A percentile compares a stretch with the other conserved stretches of the same genome.
Evolutionary conservation across 2,888 invertebrate genomes (phyloP).

Genomic region (Pterobdella sp.): DNA sequence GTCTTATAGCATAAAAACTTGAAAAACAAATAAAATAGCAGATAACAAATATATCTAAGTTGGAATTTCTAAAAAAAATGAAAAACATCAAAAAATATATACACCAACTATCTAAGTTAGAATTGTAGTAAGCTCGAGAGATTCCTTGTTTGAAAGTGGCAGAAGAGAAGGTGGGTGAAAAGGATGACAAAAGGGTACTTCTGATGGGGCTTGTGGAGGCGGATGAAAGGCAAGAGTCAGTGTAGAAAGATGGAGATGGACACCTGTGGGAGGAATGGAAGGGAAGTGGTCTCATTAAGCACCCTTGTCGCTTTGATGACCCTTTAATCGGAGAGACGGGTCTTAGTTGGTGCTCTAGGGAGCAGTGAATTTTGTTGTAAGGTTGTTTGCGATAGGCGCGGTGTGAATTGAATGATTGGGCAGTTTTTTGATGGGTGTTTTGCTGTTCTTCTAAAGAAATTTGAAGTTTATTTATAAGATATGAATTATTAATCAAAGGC

Average conservation of each 20-base stretch:
- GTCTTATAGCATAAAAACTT: neutral
- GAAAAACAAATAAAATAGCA: neutral
- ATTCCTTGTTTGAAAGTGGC: neutral
- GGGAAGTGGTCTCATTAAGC: slow-evolving; percentile 23
- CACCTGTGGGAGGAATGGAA: neutral
- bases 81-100: neutral
- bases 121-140: slow-evolving; percentile 2
- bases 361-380: slow-evolving; percentile 1
- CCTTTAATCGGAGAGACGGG: slow-evolving; percentile 23
- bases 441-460: slow-evolving; percentile 3
- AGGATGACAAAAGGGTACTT: neutral
- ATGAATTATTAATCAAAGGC: neutral
- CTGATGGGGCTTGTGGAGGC: slow-evolving; percentile 25
- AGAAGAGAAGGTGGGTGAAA: slow-evolving; percentile 12
- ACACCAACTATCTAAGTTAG: neutral
- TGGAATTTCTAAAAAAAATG: neutral
- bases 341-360: slow-evolving; percentile 13
- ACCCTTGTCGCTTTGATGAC: slow-evolving; percentile 12
- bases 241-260: slow-evolving; percentile 12
- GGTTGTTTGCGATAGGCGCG: neutral
- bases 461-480: neutral
- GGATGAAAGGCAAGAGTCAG: slow-evolving; percentile 15
- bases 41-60: neutral
- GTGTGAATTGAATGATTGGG: neutral
- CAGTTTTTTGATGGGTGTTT: neutral